Evolutionary conservation across 2,797 vertebrate species (phyloP), one percentile per base, ranked within the genome.

Genomic region (Scomberomorus guttatus): DNA sequence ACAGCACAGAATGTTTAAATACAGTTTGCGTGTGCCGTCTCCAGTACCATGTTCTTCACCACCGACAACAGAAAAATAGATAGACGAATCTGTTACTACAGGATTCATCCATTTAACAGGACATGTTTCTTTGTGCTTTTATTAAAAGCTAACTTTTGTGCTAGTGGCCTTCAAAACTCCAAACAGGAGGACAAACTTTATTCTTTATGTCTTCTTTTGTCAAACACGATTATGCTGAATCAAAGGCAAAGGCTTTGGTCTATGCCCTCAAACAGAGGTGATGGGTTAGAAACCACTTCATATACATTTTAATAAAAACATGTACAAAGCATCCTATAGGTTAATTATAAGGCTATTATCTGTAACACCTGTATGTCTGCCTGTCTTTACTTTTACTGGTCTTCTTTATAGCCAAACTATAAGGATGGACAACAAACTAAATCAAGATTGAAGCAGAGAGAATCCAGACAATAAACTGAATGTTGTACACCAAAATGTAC

Each of bases 171-270:
- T 59, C 24, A 54, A 32, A 32, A 39, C 7, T 58, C 25, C 54
- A 51, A 39, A 58, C 10, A 4, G 42, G 8, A 25, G 39, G 37
- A 27, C 29, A 27, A 18, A 11, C 25, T 58, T 4, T 17, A 48
- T 27, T 75, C 10, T 37, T 0, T 29, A 22, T n/a, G 9, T 34
- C 22, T 42, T 46, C 34, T 62, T 60, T 20, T 12, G 25, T 61
- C 44, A n/a, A 61, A 60, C 27, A 46, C 9, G 62, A 48, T 18
- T 1, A 51, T 48, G 15, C 50, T 24, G 52, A 66, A 39, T 61
- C 51, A 75, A 75, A 62, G 44, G 39, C 4, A 20, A 14, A 24
- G 12, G n/a, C 37, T 69, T 65, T 70, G 14, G 10, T 11, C 15
- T 14, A 56, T 20, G 46, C 6, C 22, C 5, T 34, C 20, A 37